Evolutionary conservation across 23 tunicate species (phyloP).

Genomic region (Botrylloides violaceus): DNA sequence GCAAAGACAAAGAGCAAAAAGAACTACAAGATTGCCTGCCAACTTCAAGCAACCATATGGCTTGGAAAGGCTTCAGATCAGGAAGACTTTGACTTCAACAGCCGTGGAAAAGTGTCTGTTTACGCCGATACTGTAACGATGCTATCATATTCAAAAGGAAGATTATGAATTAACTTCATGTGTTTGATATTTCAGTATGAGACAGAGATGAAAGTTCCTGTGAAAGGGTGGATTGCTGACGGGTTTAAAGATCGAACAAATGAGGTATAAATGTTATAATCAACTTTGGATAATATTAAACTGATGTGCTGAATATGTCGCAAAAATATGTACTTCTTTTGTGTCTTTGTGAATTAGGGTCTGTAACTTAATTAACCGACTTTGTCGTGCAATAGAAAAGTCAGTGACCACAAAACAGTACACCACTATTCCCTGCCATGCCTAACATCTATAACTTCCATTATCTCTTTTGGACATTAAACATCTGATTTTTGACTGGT

Average conservation of each 20-base stretch:
- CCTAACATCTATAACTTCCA: no score
- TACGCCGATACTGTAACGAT: slow-evolving; percentile 72
- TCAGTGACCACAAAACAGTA: no score
- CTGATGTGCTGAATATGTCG: no score
- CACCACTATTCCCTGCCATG: no score
- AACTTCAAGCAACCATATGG: slow-evolving; percentile 72
- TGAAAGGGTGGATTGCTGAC: slow-evolving; percentile 66
- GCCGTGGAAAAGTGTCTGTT: slow-evolving; percentile 71
- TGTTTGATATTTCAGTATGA: slow-evolving; percentile 61
- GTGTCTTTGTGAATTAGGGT: no score
- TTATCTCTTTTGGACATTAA: no score
- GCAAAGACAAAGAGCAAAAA: slow-evolving; percentile 71
- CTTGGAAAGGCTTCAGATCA: slow-evolving; percentile 77
- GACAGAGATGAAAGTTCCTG: slow-evolving; percentile 57
- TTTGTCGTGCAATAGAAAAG: no score
- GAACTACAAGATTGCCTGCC: slow-evolving; percentile 69
- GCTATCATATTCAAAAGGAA: background rate
- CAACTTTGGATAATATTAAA: no score
- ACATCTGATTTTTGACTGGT: no score
- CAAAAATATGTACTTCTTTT: no score
- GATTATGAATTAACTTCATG: no score
- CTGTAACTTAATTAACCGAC: no score
- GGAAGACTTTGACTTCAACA: slow-evolving; percentile 57
- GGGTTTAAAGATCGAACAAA: slow-evolving; percentile 71
- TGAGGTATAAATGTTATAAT: slow-evolving; percentile 38